Base-by-base conservation (phyloP, 2,888 invertebrate species). In the Dicranocentrus wangi region DNA sequence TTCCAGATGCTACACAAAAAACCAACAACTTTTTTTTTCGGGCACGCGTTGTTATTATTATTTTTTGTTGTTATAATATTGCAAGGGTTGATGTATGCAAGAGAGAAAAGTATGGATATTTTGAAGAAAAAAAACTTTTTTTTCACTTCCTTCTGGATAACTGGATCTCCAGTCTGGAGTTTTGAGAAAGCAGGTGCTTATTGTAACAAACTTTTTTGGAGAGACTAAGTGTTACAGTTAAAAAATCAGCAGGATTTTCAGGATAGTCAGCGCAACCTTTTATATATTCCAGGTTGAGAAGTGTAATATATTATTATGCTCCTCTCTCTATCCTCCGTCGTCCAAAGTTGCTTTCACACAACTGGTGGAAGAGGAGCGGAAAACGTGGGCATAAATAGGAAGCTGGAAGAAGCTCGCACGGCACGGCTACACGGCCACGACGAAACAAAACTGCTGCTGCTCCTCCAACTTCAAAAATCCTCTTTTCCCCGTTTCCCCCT, bases 261-360 rank as follows among this genome's bases (percentile, higher is more conserved):
- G n/a, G n/a, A n/a, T n/a, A n/a, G n/a, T n/a, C n/a, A n/a, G n/a
- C n/a, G n/a, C n/a, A n/a, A n/a, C n/a, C n/a, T n/a, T n/a, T n/a
- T n/a, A n/a, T n/a, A n/a, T n/a, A n/a, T n/a, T n/a, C n/a, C n/a
- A n/a, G 23, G 53, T 42, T 27, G 53, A 21, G 23, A 69, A 43
- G 55, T 10, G 47, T 39, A 13, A 5, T 39, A 39, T 13, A 39
- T 8, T 13, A 39, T 19, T 2, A 19, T 51, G 39, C 5, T 8
- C 39, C 27, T 60, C 27, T 15, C 47, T 42, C 28, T 55, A 27
- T 23, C 25, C 28, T 60, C 65, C 65, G 79, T 17, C 42, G 39
- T 27, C 51, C 21, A 65, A 79, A 73, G 73, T 73, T 80, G 80
- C 80, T 80, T 63, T 27, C 69, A 66, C 68, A 80, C 80, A 80